Evolutionary conservation across 2,888 invertebrate species (phyloP).

Genomic region (Laspeyria flexula): DNA sequence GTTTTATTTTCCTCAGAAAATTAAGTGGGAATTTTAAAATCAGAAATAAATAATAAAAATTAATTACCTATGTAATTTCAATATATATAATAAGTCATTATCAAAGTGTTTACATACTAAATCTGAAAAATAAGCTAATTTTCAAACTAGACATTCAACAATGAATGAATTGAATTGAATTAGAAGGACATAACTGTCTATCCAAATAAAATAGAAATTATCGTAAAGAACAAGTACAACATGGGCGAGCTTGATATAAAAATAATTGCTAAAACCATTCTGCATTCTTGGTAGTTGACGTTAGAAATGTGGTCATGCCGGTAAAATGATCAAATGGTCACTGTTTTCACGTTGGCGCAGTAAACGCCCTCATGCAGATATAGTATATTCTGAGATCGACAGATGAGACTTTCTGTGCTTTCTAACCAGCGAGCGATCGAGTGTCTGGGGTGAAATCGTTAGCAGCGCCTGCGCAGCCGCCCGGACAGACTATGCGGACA

Average conservation of each 20-base stretch:
- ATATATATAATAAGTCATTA: no score
- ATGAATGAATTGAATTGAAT: no score
- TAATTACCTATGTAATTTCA: no score
- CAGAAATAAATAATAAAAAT: no score
- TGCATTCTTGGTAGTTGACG: not conserved
- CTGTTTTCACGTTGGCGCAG: constrained; percentile 46
- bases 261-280: not conserved
- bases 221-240: not conserved
- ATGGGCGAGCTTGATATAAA: not conserved
- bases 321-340: constrained; percentile 18
- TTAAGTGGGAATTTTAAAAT: no score
- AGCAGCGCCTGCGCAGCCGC: constrained; percentile 27
- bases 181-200: no score
- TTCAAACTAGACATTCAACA: no score
- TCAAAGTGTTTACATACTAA: no score
- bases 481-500: constrained; percentile 17
- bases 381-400: constrained; percentile 65
- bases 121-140: no score
- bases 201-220: not conserved
- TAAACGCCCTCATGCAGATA: constrained; percentile 52
- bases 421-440: constrained; percentile 71
- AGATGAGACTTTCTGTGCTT: constrained; percentile 75
- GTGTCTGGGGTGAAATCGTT: constrained; percentile 77
- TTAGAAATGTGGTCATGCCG: constrained; percentile 5
- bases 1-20: no score